Base-by-base conservation (phyloP, 2,797 vertebrate genomes). In the Hydrophis major region DNA sequence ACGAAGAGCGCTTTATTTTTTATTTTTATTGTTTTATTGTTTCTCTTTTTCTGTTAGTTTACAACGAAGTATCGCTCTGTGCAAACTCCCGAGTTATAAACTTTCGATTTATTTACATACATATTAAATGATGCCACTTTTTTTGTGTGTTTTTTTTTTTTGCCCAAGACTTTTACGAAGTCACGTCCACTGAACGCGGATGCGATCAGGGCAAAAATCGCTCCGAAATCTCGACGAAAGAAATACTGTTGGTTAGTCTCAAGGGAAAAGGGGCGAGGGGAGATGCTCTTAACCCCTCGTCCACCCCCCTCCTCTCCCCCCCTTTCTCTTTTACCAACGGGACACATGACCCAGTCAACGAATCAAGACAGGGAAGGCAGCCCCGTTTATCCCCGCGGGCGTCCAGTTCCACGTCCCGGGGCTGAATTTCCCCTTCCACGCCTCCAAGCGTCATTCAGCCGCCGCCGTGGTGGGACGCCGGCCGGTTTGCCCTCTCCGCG, bases 331-430 rank as follows among this genome's bases (percentile, higher is more conserved):
- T 53, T 55, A 94, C 0, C 88, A 78, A 27, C 93, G 42, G 89
- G 96, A 95, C 95, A 96, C 96, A 95, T 94, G 96, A 96, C 96
- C 95, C 2, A 93, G 95, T 93, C 96, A 97, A 94, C 96, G 18
- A 97, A 96, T 97, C 86, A 93, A 88, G 95, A 66, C 89, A 3
- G 56, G 63, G 90, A 88, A 83, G 5, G 86, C 60, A 50, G 22
- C 94, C 50, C 83, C 83, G 53, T 6, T 57, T 91, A 87, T 47
- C 90, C 47, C 32, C 20, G 61, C 7, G 42, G 4, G 14, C 4
- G 91, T 8, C 3, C 4, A 10, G 60, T 22, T n/a, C 53, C n/a
- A 12, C 22, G 86, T 22, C 47, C 6, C 32, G 10, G 37, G 12
- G 16, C 74, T n/a, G 1, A 4, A 86, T 50, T n/a, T 0, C 14